Conservation (phyloP, 1,140 invertebrate species). For the Dendrolimus kikuchii region DNA sequence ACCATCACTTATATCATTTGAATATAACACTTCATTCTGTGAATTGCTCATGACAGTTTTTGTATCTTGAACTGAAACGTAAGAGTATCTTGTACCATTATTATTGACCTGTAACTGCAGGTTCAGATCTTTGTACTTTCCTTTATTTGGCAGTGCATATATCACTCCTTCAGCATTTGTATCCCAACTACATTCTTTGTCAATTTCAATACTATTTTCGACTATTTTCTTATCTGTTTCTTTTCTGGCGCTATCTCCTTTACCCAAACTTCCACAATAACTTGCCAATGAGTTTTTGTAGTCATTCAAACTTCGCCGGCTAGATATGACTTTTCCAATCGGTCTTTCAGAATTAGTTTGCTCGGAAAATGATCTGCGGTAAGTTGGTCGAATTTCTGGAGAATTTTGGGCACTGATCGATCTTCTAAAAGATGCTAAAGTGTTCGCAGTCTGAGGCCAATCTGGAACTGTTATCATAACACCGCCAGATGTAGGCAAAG, state of each 20-base stretch:
- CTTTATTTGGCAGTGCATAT: slow-evolving; percentile 68
- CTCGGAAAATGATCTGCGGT: slow-evolving; percentile 78
- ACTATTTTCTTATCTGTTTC: slow-evolving; percentile 35
- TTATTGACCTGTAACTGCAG: slow-evolving; percentile 67
- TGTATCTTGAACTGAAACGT: slow-evolving; percentile 62
- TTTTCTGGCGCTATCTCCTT: slow-evolving; percentile 22
- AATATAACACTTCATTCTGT: slow-evolving; percentile 58
- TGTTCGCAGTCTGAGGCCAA: slow-evolving; percentile 54
- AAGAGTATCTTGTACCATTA: slow-evolving; percentile 63
- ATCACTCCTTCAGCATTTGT: slow-evolving; percentile 68
- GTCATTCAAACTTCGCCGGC: slow-evolving; percentile 75
- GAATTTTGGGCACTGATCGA: slow-evolving; percentile 65
- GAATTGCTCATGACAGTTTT: slow-evolving; percentile 65
- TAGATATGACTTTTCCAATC: slow-evolving; percentile 70
- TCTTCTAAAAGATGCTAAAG: slow-evolving; percentile 66
- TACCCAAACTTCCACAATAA: slow-evolving; percentile 40
- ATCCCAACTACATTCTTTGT: slow-evolving; percentile 65
- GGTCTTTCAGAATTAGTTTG: slow-evolving; percentile 62
- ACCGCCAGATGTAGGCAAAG: slow-evolving; percentile 53
- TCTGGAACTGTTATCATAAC: slow-evolving; percentile 65
- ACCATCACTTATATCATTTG: slow-evolving; percentile 55
- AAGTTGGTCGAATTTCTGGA: slow-evolving; percentile 72
- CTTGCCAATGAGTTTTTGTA: slow-evolving; percentile 65
- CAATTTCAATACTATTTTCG: slow-evolving; percentile 41
- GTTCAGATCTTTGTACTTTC: slow-evolving; percentile 68